A percentile compares a stretch with the other conserved stretches of the same genome.
Conservation (phyloP, 2,888 invertebrate genomes). For the Drosophila meridionalis region DNA sequence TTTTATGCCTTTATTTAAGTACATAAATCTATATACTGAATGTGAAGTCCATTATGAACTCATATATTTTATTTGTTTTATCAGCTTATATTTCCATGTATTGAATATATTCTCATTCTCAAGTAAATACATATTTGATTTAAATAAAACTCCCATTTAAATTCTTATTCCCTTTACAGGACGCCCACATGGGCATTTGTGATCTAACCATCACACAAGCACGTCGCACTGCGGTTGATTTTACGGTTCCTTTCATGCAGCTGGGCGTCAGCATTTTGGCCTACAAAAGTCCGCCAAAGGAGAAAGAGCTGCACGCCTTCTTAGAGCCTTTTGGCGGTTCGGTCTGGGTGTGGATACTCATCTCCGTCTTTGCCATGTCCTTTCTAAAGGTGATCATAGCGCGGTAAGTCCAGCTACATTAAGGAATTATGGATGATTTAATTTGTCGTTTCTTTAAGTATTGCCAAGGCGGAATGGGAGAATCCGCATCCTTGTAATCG, state of each 20-base stretch:
- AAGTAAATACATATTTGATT: not conserved
- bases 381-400: slow-evolving; percentile 93
- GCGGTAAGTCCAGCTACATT: slow-evolving; percentile 85
- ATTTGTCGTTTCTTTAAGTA: slow-evolving; percentile 82
- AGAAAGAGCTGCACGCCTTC: slow-evolving; percentile 94
- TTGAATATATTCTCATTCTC: not conserved
- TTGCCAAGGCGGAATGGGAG: slow-evolving; percentile 96
- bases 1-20: not conserved
- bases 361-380: slow-evolving; percentile 93
- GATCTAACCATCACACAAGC: slow-evolving; percentile 98
- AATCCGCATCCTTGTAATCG: slow-evolving; percentile 96
- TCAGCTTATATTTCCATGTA: too few species aligned
- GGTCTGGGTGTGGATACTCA: slow-evolving; percentile 96
- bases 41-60: too few species aligned
- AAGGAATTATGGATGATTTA: fast-evolving
- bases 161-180: slow-evolving; percentile 86
- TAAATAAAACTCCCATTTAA: not conserved
- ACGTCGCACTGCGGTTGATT: slow-evolving; percentile 94
- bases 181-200: slow-evolving; percentile 97
- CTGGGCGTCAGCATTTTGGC: slow-evolving; percentile 96
- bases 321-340: slow-evolving; percentile 93
- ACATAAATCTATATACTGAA: not conserved
- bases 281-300: slow-evolving; percentile 89
- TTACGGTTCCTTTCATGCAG: slow-evolving; percentile 99
- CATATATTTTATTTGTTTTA: too few species aligned